A percentile compares a stretch with the other conserved stretches of the same genome.
Evolutionary conservation across 2,888 invertebrate genomes (phyloP).

Genomic region (Drosophila nr. perissopoda): DNA sequence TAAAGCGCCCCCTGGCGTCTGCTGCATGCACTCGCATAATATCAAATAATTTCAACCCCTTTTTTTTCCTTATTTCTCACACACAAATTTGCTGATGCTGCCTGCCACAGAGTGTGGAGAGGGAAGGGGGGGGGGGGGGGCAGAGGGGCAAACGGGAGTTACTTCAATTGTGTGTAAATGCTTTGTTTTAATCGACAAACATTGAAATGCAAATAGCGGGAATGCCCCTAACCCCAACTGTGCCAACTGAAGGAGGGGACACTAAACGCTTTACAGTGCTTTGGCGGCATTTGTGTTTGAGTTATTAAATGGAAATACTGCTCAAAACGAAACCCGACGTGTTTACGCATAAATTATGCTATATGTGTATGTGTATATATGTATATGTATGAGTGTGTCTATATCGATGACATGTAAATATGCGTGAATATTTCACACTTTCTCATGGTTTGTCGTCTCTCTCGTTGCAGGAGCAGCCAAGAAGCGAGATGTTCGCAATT

Average conservation of each 20-base stretch:
- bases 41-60: slow-evolving; percentile 56
- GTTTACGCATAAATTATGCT: slow-evolving; percentile 72
- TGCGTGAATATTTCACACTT: slow-evolving; percentile 21
- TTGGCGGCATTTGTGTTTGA: slow-evolving; percentile 12
- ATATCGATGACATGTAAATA: slow-evolving; percentile 41
- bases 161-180: slow-evolving; percentile 75
- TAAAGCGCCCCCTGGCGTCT: slow-evolving; percentile 53
- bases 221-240: background rate
- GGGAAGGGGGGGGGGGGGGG: background rate
- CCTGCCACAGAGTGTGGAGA: background rate
- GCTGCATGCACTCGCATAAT: slow-evolving; percentile 66
- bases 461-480: slow-evolving; percentile 84
- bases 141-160: slow-evolving; percentile 16
- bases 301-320: slow-evolving; percentile 13
- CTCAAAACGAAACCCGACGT: slow-evolving; percentile 45
- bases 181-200: slow-evolving; percentile 76
- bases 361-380: background rate
- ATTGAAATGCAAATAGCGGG: slow-evolving; percentile 56
- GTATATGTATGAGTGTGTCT: background rate
- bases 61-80: slow-evolving; percentile 30
- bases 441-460: slow-evolving; percentile 1
- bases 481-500: slow-evolving; percentile 85
- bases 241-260: too few relatives aligned
- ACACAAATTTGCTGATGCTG: slow-evolving; percentile 46
- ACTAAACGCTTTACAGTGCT: slow-evolving; percentile 21